Base-by-base conservation (phyloP, 2,888 invertebrate genomes). In the Malthinus flaveolus region DNA sequence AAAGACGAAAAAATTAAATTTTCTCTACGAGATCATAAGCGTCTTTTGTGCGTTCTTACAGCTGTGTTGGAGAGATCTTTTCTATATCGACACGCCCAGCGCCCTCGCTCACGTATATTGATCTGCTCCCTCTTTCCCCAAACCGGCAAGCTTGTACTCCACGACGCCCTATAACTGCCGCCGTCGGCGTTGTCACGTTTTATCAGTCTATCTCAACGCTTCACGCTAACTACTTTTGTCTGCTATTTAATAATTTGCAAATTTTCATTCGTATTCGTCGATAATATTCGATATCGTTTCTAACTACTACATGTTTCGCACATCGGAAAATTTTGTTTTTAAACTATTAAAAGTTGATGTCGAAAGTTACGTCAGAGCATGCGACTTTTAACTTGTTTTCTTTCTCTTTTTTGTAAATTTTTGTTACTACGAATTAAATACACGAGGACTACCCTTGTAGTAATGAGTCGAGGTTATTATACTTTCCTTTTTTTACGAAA, bases 21-120 rank as follows among this genome's bases (percentile, higher is more conserved):
- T 48, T 23, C 44, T 44, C 53, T 15, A 42, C 35, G 36, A 11
- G 49, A 23, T 54, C 49, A 35, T 49, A 42, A 39, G 46, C 36
- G 35, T 49, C 49, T 53, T 58, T 58, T 49, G 53, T 52, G 33
- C 39, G 39, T 53, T 49, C 49, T 54, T 36, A 37, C 49, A 49
- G 56, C 49, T 61, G 55, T 61, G 60, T 46, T 61, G 56, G 55
- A 62, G 59, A 56, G 49, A 60, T 48, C 60, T 57, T 42, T 61
- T 59, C 59, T 63, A 59, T 59, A 57, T 64, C 63, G 70, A 68
- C 70, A 70, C 70, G 66, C 70, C 70, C 70, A 68, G 66, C 65
- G 59, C 66, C 66, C 63, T 67, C 61, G 66, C 66, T 62, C 57
- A 65, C 69, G 66, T 68, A 69, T 71, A 71, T 71, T 70, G 71